Evolutionary conservation across 1,140 invertebrate genomes (phyloP), one percentile per base, ranked within the genome.

Genomic region (Drosophila prosaltans): DNA sequence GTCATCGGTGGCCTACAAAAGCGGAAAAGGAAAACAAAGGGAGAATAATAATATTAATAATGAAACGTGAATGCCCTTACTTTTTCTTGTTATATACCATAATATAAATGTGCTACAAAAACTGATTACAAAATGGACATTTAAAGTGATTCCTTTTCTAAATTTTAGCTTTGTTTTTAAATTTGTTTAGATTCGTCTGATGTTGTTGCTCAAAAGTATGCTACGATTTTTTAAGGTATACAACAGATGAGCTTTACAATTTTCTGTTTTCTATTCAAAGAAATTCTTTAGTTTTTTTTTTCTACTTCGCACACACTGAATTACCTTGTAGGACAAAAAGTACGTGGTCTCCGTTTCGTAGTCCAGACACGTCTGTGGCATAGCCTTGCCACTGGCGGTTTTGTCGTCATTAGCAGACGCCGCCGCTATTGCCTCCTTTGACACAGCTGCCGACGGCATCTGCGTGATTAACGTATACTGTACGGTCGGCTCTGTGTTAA

Each of bases 261-360:
- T 39, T 24, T 39, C 57, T 24, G 26, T 10, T 24, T 3, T 24
- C 39, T 41, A 58, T 64, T 41, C 28, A 24, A 64, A 45, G 36
- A 60, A 48, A 54, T 26, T 51, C 36, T 48, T 1, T 30, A 16
- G 16, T 36, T 36, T 4, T 7, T 36, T 7, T 36, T 10, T 16
- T 32, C 45, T 59, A 16, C 51, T 43, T 57, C 54, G 28, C 65
- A 63, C 65, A 30, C 58, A 45, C 69, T 26, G 45, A 26, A 51
- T 51, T 51, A 97, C 96, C 93, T 97, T 97, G 80, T 97, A 97
- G 51, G 96, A 96, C 30, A 99, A 93, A 84, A 96, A 96, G 93
- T 98, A 98, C 75, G 95, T 95, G 21, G 94, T 94, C 84, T 96
- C 95, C 16, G 95, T 95, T 93, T 98, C 98, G 90, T 95, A 98